Conservation (phyloP, 2,888 invertebrate species). For the Spatulosminthurus flaviceps region DNA sequence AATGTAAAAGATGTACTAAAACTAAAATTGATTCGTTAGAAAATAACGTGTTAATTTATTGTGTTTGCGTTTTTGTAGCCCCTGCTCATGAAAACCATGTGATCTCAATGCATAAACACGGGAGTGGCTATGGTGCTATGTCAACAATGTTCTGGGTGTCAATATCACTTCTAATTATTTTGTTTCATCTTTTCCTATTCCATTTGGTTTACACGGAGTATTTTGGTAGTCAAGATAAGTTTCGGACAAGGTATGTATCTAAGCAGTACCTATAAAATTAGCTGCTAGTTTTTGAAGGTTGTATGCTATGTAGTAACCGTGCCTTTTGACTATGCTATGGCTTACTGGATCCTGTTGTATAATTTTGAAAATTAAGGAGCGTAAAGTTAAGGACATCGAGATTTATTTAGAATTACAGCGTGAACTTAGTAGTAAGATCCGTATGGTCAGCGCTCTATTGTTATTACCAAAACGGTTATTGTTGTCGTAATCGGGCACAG, state of each 20-base stretch:
- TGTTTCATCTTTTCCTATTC: conserved; percentile 92
- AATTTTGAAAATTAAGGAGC: too few species aligned
- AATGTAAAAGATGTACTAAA: too few species aligned
- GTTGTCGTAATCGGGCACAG: too few species aligned
- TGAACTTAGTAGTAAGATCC: too few species aligned
- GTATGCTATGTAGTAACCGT: too few species aligned
- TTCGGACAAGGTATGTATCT: conserved; percentile 60
- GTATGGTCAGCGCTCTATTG: too few species aligned
- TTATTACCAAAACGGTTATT: too few species aligned
- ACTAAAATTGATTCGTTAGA: neutral
- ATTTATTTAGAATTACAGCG: too few species aligned
- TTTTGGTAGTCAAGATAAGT: conserved; percentile 70
- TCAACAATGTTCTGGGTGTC: conserved; percentile 93
- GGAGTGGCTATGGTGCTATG: conserved; percentile 86
- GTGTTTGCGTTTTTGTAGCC: conserved; percentile 69
- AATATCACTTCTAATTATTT: conserved; percentile 83
- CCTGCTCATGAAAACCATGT: conserved; percentile 91
- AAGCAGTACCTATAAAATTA: conserved; percentile 39
- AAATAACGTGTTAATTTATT: neutral
- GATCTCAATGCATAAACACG: conserved; percentile 89
- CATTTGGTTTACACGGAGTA: conserved; percentile 92
- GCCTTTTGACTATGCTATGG: too few species aligned
- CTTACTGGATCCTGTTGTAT: too few species aligned
- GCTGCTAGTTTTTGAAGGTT: neutral
- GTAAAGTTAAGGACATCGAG: too few species aligned